phyloP scores from a whole-genome alignment of 2,888 invertebrate genomes.

The Cactoblastis cactorum region DNA sequence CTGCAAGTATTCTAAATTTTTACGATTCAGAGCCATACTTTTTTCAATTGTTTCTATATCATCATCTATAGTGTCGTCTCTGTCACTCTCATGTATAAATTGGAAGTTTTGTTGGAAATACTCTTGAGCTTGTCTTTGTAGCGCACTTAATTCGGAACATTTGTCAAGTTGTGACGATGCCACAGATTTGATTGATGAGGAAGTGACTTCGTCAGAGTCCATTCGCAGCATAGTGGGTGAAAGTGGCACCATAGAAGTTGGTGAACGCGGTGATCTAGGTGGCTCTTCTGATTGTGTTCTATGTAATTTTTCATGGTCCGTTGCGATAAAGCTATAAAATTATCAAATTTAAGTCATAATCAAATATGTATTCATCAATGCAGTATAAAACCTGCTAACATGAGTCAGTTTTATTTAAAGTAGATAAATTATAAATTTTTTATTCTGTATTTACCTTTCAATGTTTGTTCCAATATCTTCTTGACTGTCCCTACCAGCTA shows the following conservation, averaged over 20 bases:
- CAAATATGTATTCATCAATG: too few relatives aligned
- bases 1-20: slow-evolving; percentile 71
- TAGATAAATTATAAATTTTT: not conserved
- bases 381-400: too few relatives aligned
- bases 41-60: slow-evolving; percentile 75
- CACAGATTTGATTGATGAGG: slow-evolving; percentile 64
- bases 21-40: slow-evolving; percentile 73
- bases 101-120: slow-evolving; percentile 77
- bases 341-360: not conserved
- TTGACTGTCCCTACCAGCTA: slow-evolving; percentile 50
- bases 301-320: slow-evolving; percentile 87
- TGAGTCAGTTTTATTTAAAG: too few relatives aligned
- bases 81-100: slow-evolving; percentile 74
- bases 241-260: slow-evolving; percentile 67
- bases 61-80: slow-evolving; percentile 74
- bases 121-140: slow-evolving; percentile 69
- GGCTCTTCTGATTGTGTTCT: slow-evolving; percentile 93
- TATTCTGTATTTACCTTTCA: slow-evolving; percentile 49
- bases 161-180: slow-evolving; percentile 66
- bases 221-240: slow-evolving; percentile 69
- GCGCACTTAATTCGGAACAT: slow-evolving; percentile 62
- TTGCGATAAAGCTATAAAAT: slow-evolving; percentile 52
- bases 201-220: slow-evolving; percentile 67
- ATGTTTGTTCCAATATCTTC: slow-evolving; percentile 50
- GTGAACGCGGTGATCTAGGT: slow-evolving; percentile 84